These are phyloP conservation scores for Plagodis pulveraria DNA, from an alignment of 2,888 invertebrate species.

Conservation along the genomic window DNA sequence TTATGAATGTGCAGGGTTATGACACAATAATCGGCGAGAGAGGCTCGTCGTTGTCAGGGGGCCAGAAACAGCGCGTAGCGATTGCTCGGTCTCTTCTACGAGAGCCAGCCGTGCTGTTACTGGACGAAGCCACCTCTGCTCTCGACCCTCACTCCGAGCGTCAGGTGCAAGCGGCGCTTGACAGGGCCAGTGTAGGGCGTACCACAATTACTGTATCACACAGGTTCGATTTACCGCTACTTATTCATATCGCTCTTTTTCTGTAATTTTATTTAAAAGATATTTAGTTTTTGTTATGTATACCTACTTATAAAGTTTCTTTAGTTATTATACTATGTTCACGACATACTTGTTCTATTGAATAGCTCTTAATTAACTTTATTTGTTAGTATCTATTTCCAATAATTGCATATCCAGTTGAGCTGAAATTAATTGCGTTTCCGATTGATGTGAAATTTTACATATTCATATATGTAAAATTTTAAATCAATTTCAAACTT, in stretches of 20 bases:
- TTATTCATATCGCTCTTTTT: not conserved
- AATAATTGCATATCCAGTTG: no score
- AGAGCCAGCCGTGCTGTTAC: constrained; percentile 89
- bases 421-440: no score
- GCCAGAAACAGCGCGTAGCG: constrained; percentile 93
- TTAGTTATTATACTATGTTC: no score
- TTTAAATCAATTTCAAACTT: no score
- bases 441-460: no score
- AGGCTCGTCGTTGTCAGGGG: constrained; percentile 92
- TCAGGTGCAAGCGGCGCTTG: constrained; percentile 91
- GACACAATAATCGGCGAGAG: constrained; percentile 92
- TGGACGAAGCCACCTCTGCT: constrained; percentile 94
- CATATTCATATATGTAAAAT: no score
- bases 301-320: no score
- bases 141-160: constrained; percentile 92
- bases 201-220: constrained; percentile 89
- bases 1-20: constrained; percentile 84
- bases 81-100: constrained; percentile 92
- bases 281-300: no score
- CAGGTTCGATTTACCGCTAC: constrained; percentile 4
- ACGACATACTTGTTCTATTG: no score
- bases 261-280: no score
- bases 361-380: no score
- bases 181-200: constrained; percentile 88
- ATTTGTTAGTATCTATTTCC: no score